Conservation (phyloP, 1,140 invertebrate genomes). For the Sminthurides bifidus region DNA sequence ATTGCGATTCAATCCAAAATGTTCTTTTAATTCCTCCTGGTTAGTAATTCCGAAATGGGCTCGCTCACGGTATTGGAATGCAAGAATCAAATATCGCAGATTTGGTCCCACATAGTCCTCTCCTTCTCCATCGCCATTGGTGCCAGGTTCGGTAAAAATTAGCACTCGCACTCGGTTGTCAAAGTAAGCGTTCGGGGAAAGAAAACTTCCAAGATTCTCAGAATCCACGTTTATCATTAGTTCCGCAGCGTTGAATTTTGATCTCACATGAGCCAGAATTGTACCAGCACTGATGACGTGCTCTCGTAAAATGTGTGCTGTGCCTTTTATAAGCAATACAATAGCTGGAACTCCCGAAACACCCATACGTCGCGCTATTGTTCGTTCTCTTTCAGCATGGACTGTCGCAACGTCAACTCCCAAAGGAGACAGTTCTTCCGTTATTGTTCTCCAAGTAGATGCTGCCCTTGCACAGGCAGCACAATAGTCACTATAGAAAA, state of each 20-base stretch:
- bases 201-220: slow-evolving; percentile 61
- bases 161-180: slow-evolving; percentile 83
- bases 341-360: slow-evolving; percentile 68
- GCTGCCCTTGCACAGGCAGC: slow-evolving; percentile 27
- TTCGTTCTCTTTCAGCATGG: slow-evolving; percentile 66
- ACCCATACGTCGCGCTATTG: slow-evolving; percentile 60
- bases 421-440: slow-evolving; percentile 26
- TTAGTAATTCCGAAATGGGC: slow-evolving; percentile 39
- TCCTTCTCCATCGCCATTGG: slow-evolving; percentile 48
- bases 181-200: slow-evolving; percentile 68
- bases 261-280: slow-evolving; percentile 70
- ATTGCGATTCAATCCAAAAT: slow-evolving; percentile 56
- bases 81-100: slow-evolving; percentile 76
- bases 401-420: slow-evolving; percentile 49
- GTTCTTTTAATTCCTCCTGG: slow-evolving; percentile 28
- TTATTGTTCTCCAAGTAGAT: slow-evolving; percentile 26
- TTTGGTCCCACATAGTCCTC: too few species aligned
- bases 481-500: slow-evolving; percentile 31
- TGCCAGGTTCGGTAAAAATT: slow-evolving; percentile 65
- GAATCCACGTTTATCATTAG: slow-evolving; percentile 59
- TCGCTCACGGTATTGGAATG: slow-evolving; percentile 68
- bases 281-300: slow-evolving; percentile 60
- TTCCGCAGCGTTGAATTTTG: slow-evolving; percentile 62
- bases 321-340: slow-evolving; percentile 66
- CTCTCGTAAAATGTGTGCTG: slow-evolving; percentile 66